Evolutionary conservation across 2,113 vertebrate genomes (phyloP).

Genomic region (Mionectes macconnelli): DNA sequence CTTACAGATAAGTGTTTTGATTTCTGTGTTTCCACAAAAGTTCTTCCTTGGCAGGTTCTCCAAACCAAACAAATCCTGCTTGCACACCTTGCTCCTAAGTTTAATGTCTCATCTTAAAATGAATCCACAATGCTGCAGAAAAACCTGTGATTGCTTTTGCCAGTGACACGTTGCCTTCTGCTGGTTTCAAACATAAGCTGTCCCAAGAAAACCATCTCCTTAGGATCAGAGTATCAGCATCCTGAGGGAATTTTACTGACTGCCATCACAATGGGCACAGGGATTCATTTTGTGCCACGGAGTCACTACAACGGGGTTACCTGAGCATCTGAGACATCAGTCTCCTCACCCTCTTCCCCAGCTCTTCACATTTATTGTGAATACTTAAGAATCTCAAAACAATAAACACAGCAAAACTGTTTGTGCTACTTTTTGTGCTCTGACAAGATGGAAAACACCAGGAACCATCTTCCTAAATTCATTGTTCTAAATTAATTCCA

Average conservation of each 20-base stretch:
- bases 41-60: background rate
- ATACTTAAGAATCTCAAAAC: background rate
- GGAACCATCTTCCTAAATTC: background rate
- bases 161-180: background rate
- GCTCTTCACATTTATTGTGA: background rate
- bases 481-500: background rate
- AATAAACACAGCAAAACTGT: background rate
- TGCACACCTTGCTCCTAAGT: background rate
- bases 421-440: background rate
- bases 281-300: background rate
- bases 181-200: background rate
- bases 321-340: background rate
- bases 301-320: background rate
- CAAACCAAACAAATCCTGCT: background rate
- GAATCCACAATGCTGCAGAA: background rate
- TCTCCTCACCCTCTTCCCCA: background rate
- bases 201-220: background rate
- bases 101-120: background rate
- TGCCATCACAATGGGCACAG: background rate
- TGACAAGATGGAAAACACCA: background rate
- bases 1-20: background rate
- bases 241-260: background rate
- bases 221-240: background rate
- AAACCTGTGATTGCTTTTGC: background rate
- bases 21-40: background rate